These are phyloP conservation scores for Arge pagana DNA, from an alignment of 2,888 invertebrate species.

Conservation along the genomic window DNA sequence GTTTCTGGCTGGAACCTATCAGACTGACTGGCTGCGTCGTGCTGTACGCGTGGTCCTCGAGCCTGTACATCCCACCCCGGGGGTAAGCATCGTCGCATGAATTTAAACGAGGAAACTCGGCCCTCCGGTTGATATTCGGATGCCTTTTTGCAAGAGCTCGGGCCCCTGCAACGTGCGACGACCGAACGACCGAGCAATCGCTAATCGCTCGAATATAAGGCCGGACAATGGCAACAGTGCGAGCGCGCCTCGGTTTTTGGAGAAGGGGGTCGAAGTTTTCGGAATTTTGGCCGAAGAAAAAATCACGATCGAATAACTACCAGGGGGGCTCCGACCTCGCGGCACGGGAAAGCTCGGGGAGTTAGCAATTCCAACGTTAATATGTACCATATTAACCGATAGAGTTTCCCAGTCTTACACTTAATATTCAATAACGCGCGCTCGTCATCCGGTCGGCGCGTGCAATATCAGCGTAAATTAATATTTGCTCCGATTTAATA, in stretches of 20 bases:
- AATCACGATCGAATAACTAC: too few species aligned
- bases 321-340: too few species aligned
- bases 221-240: too few species aligned
- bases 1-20: constrained; percentile 37
- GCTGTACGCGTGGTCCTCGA: background rate
- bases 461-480: constrained; percentile 1
- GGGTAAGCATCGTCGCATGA: constrained; percentile 26
- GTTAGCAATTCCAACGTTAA: constrained; percentile 22
- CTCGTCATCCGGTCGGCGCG: background rate
- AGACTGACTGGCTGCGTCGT: constrained; percentile 16
- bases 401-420: too few species aligned
- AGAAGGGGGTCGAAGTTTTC: too few species aligned
- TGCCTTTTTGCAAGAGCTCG: background rate
- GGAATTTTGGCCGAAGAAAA: too few species aligned
- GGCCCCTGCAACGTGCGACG: background rate
- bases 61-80: constrained; percentile 12
- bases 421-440: too few species aligned
- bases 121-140: constrained; percentile 2
- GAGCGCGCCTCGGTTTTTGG: too few species aligned
- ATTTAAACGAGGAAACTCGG: constrained; percentile 34
- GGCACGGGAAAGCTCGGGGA: constrained; percentile 12
- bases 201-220: constrained; percentile 21
- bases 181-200: constrained; percentile 16
- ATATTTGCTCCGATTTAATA: constrained; percentile 8
- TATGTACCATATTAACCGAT: too few species aligned